These are phyloP conservation scores for Lamellibrachia satsuma DNA, from an alignment of 2,888 invertebrate genomes.

Conservation along the genomic window DNA sequence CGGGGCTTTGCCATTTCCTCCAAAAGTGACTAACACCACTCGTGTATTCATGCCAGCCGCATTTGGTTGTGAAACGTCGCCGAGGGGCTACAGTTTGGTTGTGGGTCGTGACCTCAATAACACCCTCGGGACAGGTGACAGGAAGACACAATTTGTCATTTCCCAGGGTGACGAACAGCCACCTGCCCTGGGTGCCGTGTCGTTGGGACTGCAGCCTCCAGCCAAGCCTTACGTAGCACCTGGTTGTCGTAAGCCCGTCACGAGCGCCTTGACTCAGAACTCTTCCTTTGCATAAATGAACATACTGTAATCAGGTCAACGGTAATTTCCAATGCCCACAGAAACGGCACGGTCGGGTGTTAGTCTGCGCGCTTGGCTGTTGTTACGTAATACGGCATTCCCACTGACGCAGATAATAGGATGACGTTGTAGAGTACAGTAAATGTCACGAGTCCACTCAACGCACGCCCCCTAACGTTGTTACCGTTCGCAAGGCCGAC, in stretches of 20 bases:
- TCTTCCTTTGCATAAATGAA: background rate
- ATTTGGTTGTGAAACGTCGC: background rate
- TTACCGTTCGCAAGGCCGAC: background rate
- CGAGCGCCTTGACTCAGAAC: background rate
- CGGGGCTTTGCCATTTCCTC: background rate
- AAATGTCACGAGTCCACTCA: background rate
- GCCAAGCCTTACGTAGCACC: background rate
- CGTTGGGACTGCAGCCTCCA: background rate
- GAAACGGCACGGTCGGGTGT: background rate
- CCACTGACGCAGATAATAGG: background rate
- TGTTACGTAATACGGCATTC: background rate
- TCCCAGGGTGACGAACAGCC: background rate
- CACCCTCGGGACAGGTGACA: background rate
- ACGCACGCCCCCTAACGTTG: too few species aligned
- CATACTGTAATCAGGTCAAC: background rate
- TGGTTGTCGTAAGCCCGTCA: background rate
- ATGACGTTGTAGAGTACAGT: background rate
- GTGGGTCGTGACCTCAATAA: background rate
- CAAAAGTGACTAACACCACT: background rate
- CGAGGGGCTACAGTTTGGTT: background rate
- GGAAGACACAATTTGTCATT: background rate
- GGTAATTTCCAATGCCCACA: background rate
- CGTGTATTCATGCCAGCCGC: background rate
- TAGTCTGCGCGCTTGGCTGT: background rate
- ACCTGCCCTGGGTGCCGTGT: background rate